Evolutionary conservation across 2,888 invertebrate species (phyloP), one percentile per base, ranked within the genome.

Genomic region (Epinotia demarniana): DNA sequence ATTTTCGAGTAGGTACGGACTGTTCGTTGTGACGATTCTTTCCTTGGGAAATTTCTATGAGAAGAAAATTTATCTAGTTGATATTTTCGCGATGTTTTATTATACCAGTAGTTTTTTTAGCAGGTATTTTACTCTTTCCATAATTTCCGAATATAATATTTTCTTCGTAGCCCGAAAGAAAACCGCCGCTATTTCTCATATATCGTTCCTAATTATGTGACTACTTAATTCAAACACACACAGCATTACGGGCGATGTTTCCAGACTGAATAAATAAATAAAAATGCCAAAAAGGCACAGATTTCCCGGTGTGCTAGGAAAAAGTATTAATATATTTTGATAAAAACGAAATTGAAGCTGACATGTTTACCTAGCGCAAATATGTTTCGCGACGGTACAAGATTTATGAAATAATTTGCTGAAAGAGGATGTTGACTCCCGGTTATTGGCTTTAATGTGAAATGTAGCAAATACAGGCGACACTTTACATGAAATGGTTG

Each of bases 351-450:
- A 55, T 43, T 43, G 58, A 68, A 58, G 74, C 76, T 77, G 78
- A 19, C 70, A 46, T 60, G 46, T 60, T 69, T 60, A 27, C 46
- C 69, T 27, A 46, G 27, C 43, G 69, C 58, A 60, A 60, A 69
- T 60, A 69, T 69, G 46, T 60, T 43, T 27, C 46, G n/a, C 64
- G 66, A 72, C 64, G 43, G 57, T 46, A 66, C 58, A 16, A 60
- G 66, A 72, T 72, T 66, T 72, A 72, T 66, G 58, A 58, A 60
- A 72, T 60, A 66, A 66, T 66, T 66, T 60, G 49, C 72, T 55
- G 11, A 72, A 66, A 19, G 53, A 16, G 60, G 55, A 58, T 72
- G 27, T 46, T 49, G 66, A 60, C 64, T 58, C 27, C 0, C 19
- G 43, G 43, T 68, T 68, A 68, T 68, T 39, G 49, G 70, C 33